Percentiles rank a stretch among this genome's conserved stretches.
These are phyloP conservation scores for Aculops lycopersici DNA, from an alignment of 1,140 invertebrate species.

Conservation along the genomic window DNA sequence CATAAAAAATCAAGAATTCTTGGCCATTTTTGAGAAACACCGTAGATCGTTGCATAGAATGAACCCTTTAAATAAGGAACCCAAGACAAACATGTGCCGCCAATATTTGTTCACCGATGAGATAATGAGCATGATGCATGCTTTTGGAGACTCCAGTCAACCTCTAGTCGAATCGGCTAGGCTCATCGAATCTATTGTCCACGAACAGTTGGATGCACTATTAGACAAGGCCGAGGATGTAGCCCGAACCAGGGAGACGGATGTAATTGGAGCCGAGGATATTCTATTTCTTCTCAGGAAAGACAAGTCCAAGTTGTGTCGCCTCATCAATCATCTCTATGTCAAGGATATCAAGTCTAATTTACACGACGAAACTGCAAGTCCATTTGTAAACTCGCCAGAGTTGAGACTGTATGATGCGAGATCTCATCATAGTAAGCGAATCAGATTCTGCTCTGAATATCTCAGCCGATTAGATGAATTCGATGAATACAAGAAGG, in stretches of 20 bases:
- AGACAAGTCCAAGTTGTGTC: constrained; percentile 23
- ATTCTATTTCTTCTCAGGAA: constrained; percentile 30
- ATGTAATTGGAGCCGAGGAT: constrained; percentile 18
- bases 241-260: neutral
- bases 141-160: constrained; percentile 3
- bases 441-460: constrained; percentile 15
- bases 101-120: neutral
- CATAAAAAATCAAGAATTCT: no score
- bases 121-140: constrained; percentile 5
- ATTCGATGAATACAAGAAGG: constrained; percentile 13
- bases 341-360: constrained; percentile 14
- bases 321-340: constrained; percentile 24
- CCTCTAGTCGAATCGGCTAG: constrained; percentile 4
- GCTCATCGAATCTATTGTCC: constrained; percentile 5
- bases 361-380: neutral
- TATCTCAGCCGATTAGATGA: constrained; percentile 15
- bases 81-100: no score
- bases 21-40: no score
- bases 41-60: no score
- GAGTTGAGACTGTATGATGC: constrained; percentile 8
- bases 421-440: constrained; percentile 9
- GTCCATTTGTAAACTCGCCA: neutral
- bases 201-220: constrained; percentile 2
- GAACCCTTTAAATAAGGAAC: no score
- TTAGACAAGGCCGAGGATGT: constrained; percentile 1